Conservation (phyloP, 2,888 invertebrate species). For the Nomada flava region DNA sequence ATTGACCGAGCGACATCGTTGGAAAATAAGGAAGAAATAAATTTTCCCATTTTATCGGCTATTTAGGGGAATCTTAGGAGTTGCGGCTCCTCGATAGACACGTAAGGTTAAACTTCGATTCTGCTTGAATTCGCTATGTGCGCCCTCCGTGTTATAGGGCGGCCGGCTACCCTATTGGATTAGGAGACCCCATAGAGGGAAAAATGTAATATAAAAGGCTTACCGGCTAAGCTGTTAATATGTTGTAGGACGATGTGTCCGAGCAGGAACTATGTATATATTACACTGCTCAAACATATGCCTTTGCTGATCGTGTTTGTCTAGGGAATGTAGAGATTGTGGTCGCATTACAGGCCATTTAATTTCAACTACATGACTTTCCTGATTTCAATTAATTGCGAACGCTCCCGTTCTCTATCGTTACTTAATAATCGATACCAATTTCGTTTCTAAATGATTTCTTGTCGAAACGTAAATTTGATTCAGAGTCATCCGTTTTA, state of each 20-base stretch:
- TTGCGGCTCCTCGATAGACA: conserved; percentile 55
- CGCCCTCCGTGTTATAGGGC: conserved; percentile 65
- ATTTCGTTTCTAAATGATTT: too few species aligned
- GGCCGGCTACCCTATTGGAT: conserved; percentile 79
- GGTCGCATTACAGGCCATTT: conserved; percentile 52
- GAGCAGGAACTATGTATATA: conserved; percentile 81
- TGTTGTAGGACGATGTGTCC: conserved; percentile 81
- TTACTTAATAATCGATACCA: neutral
- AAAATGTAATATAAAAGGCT: conserved; percentile 85
- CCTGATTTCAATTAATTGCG: neutral
- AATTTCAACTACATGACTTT: conserved; percentile 33
- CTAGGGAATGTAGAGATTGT: conserved; percentile 54
- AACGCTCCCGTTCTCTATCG: too few species aligned
- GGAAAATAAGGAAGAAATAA: conserved; percentile 2
- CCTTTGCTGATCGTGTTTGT: conserved; percentile 75
- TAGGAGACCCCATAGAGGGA: conserved; percentile 84
- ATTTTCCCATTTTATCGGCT: neutral
- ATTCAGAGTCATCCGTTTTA: neutral
- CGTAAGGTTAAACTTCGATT: conserved; percentile 64
- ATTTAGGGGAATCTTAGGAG: conserved; percentile 7
- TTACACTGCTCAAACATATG: conserved; percentile 81
- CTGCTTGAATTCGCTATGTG: conserved; percentile 63
- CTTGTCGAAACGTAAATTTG: too few species aligned
- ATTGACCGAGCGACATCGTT: too few species aligned
- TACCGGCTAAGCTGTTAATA: conserved; percentile 84